Conservation (phyloP, 2,888 invertebrate genomes). For the Junonia oenone region DNA sequence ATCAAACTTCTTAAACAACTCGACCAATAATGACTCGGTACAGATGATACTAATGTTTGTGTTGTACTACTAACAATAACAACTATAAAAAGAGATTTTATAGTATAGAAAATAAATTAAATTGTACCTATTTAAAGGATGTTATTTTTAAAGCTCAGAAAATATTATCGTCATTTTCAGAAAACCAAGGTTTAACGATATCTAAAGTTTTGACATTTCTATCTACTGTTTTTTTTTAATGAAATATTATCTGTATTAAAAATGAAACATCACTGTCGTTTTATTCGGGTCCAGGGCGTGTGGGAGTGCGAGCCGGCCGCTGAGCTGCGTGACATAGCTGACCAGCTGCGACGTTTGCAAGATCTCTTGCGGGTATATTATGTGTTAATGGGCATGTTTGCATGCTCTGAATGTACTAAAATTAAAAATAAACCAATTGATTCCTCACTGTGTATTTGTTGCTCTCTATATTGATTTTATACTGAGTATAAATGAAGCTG, state of each 20-base stretch:
- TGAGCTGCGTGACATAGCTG: slow-evolving; percentile 52
- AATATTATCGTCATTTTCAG: not conserved
- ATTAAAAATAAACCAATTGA: no score
- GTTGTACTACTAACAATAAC: slow-evolving; percentile 25
- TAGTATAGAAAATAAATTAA: no score
- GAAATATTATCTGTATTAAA: not conserved
- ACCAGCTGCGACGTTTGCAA: slow-evolving; percentile 48
- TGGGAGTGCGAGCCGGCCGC: slow-evolving; percentile 43
- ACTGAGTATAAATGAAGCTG: no score
- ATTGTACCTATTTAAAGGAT: no score
- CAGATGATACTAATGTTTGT: slow-evolving; percentile 17
- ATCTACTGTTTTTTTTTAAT: no score
- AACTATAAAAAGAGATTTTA: no score
- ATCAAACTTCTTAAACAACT: slow-evolving; percentile 57
- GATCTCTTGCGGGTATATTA: slow-evolving; percentile 38
- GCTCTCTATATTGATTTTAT: no score
- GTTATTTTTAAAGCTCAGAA: no score
- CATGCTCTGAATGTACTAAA: no score
- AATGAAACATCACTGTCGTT: slow-evolving; percentile 8
- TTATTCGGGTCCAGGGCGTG: slow-evolving; percentile 47
- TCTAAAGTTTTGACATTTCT: no score
- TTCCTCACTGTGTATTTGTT: no score
- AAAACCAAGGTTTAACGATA: no score
- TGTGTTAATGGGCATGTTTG: not conserved
- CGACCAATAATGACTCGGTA: slow-evolving; percentile 69